These are phyloP conservation scores for Drosophila birchii DNA, from an alignment of 2,888 invertebrate species.

Conservation along the genomic window DNA sequence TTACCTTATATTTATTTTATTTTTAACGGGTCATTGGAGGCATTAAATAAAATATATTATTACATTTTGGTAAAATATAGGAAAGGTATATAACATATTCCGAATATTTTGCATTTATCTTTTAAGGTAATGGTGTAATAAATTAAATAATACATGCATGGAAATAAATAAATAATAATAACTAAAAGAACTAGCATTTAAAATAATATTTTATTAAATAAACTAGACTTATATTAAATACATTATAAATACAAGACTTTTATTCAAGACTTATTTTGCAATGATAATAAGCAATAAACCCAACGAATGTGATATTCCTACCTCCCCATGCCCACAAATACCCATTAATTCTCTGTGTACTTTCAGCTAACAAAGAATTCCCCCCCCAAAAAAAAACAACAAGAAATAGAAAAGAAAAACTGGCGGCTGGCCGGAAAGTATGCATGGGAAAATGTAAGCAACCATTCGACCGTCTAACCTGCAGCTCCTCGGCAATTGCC, in stretches of 20 bases:
- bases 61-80: not conserved
- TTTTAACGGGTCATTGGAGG: not conserved
- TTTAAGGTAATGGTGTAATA: not conserved
- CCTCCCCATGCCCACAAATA: not conserved
- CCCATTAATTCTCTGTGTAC: not conserved
- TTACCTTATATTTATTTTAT: not conserved
- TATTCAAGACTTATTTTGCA: not conserved
- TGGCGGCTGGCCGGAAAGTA: conserved; percentile 58
- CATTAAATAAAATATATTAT: not conserved
- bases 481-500: conserved; percentile 41
- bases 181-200: too few relatives aligned
- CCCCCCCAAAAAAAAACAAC: not conserved
- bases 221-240: too few relatives aligned
- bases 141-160: not conserved
- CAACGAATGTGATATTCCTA: not conserved
- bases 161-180: too few relatives aligned
- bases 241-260: not conserved
- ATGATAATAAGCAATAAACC: not conserved
- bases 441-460: conserved; percentile 49
- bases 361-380: not conserved
- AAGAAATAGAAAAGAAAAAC: not conserved
- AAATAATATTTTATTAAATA: too few relatives aligned
- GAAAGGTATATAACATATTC: not conserved
- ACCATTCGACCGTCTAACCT: conserved; percentile 15
- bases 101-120: not conserved